Evolutionary conservation across 30 jellyfish, hydroid and myxozoan genomes (phyloP), one percentile per base, ranked within the genome.

Genomic region (Chrysaora quinquecirrha): DNA sequence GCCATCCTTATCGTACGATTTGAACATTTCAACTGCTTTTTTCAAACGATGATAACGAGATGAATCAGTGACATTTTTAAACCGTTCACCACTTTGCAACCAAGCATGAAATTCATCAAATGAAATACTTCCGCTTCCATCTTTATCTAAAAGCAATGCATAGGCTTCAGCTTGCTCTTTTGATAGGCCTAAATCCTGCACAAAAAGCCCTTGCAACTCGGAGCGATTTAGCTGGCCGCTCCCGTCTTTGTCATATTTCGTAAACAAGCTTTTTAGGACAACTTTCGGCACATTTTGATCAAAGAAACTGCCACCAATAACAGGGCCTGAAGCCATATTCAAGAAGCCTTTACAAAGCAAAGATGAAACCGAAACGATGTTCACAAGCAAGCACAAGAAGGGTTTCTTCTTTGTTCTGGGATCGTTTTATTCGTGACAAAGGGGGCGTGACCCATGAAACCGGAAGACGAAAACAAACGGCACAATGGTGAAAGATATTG

Each of bases 41-140:
- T 76, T 77, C 32, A 93, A 63, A 20, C 93, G 64, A 27, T 71
- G 50, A 75, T 93, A 93, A 48, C 98, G 74, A 2, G 96, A 84
- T 64, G 82, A 72, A 60, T 87, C 96, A 48, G 73, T 93, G 30
- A 93, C 84, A 61, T 87, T 93, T 70, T 93, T 56, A 67, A 93
- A 93, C 69, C 80, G 48, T 67, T 93, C 98, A 0, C 95, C 97
- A 47, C 98, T 93, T 31, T 93, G 96, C 71, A 93, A 68, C 98
- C 98, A 93, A 27, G 85, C 60, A 32, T 81, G 47, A 76, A 93
- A 93, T 62, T 93, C 98, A 0, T 93, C 97, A 34, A 87, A 93
- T 3, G 97, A 70, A 10, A 93, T 83, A 19, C 66, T 49, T 23
- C 95, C 95, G 67, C 78, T 85, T 24, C 98, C 98, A 66, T 93